Percentiles rank a stretch among this genome's conserved stretches.
Evolutionary conservation across 2,888 invertebrate genomes (phyloP).

Genomic region (Augiades crinisus): DNA sequence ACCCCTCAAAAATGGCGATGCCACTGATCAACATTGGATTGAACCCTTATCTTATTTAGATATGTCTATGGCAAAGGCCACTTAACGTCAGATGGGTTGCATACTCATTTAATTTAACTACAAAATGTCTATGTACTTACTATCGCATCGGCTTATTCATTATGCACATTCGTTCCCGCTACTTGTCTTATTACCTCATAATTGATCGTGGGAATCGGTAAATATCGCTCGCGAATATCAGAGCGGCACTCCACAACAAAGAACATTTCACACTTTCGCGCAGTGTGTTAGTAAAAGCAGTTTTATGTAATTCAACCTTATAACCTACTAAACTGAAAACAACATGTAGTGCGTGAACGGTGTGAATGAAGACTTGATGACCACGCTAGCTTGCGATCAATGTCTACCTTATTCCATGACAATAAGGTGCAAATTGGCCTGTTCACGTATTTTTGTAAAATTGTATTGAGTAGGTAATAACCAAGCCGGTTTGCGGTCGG

Average conservation of each 20-base stretch:
- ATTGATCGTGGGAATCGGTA: not conserved
- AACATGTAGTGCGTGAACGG: constrained; percentile 69
- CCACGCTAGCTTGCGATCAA: constrained; percentile 27
- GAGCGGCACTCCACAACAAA: not conserved
- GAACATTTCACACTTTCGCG: constrained; percentile 18
- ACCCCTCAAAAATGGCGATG: no score
- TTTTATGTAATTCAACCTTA: constrained; percentile 46
- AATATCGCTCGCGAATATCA: not conserved
- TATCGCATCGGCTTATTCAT: no score
- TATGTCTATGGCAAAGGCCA: no score
- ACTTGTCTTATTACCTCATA: not conserved
- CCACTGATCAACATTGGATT: no score
- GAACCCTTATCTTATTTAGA: no score
- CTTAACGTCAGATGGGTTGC: no score
- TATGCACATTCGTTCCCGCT: no score
- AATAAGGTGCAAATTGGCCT: constrained; percentile 37
- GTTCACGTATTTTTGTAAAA: constrained; percentile 4
- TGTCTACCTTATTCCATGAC: constrained; percentile 29
- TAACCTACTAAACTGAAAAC: constrained; percentile 62
- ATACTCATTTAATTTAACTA: no score
- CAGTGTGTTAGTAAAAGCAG: constrained; percentile 18
- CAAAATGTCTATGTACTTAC: no score
- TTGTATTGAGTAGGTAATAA: constrained; percentile 16
- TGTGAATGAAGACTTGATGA: constrained; percentile 48
- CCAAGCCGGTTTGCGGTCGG: constrained; percentile 27